Evolutionary conservation across 2,888 invertebrate genomes (phyloP).

Genomic region (Heteromyza rotundicornis): DNA sequence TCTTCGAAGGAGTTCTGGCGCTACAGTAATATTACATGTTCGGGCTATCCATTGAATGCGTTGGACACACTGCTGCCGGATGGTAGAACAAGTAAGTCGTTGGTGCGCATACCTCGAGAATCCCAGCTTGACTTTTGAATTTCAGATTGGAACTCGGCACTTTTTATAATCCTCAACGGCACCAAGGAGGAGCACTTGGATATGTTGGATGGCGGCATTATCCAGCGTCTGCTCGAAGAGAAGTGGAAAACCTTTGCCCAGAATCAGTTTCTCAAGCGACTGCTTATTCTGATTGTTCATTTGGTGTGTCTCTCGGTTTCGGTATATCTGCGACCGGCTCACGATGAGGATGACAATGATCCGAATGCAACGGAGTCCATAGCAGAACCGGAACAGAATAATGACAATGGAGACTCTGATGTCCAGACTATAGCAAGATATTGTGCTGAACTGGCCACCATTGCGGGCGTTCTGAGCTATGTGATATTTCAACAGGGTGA

Average conservation of each 20-base stretch:
- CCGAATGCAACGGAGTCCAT: conserved; percentile 50
- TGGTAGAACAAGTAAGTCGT: conserved; percentile 85
- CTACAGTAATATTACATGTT: conserved; percentile 98
- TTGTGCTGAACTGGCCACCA: conserved; percentile 83
- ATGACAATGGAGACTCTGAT: conserved; percentile 54
- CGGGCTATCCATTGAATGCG: conserved; percentile 95
- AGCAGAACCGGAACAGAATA: not conserved
- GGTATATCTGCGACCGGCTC: conserved; percentile 85
- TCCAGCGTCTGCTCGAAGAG: conserved; percentile 94
- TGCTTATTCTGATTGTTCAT: conserved; percentile 87
- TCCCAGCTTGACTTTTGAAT: conserved; percentile 6
- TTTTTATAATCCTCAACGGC: conserved; percentile 96
- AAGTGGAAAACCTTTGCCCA: conserved; percentile 99
- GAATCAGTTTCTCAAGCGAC: conserved; percentile 89
- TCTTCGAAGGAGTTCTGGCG: conserved; percentile 97
- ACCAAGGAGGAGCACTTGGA: conserved; percentile 97
- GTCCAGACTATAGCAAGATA: conserved; percentile 67
- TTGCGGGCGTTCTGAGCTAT: conserved; percentile 85
- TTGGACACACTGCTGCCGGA: conserved; percentile 94
- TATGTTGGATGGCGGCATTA: conserved; percentile 98
- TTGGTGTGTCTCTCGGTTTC: conserved; percentile 86
- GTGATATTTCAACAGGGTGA: conserved; percentile 91
- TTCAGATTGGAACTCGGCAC: conserved; percentile 96
- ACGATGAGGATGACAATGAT: conserved; percentile 48
- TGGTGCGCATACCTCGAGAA: not conserved